phyloP scores from a whole-genome alignment of 1,140 invertebrate species.

The Plodia interpunctella region DNA sequence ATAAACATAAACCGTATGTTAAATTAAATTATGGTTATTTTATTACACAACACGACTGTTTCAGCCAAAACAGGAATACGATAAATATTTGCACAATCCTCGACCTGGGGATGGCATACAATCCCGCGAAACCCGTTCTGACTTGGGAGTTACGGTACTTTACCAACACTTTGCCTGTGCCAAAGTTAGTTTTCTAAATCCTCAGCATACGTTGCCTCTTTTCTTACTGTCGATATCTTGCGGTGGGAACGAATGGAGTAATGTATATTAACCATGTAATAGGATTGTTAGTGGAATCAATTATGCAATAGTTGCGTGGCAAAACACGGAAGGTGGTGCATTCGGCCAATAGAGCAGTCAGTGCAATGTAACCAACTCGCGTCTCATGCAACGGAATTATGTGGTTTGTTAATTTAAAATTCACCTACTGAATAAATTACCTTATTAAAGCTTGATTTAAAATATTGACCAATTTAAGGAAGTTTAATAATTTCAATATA shows the following conservation, averaged over 20 bases:
- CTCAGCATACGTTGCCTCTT: constrained; percentile 11
- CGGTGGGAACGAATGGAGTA: constrained; percentile 12
- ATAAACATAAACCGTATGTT: neutral
- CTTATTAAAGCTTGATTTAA: neutral
- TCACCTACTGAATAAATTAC: constrained; percentile 18
- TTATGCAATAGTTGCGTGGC: constrained; percentile 57
- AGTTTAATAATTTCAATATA: no score
- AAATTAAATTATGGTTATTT: neutral
- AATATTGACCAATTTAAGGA: neutral
- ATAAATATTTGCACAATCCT: constrained; percentile 59
- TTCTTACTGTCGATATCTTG: neutral
- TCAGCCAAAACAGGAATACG: constrained; percentile 43
- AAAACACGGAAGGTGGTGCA: constrained; percentile 57
- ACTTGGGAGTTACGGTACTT: constrained; percentile 26
- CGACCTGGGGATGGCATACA: constrained; percentile 47
- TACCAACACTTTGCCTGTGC: no score
- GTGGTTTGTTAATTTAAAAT: constrained; percentile 17
- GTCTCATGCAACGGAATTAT: constrained; percentile 36
- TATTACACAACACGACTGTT: constrained; percentile 20
- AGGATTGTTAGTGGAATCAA: constrained; percentile 11
- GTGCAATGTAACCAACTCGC: constrained; percentile 43
- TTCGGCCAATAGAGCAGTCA: constrained; percentile 63
- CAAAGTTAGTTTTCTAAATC: neutral
- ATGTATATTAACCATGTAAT: constrained; percentile 14
- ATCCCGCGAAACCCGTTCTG: constrained; percentile 59